Evolutionary conservation across 2,113 vertebrate species (phyloP).

Genomic region (Pongo abelii): DNA sequence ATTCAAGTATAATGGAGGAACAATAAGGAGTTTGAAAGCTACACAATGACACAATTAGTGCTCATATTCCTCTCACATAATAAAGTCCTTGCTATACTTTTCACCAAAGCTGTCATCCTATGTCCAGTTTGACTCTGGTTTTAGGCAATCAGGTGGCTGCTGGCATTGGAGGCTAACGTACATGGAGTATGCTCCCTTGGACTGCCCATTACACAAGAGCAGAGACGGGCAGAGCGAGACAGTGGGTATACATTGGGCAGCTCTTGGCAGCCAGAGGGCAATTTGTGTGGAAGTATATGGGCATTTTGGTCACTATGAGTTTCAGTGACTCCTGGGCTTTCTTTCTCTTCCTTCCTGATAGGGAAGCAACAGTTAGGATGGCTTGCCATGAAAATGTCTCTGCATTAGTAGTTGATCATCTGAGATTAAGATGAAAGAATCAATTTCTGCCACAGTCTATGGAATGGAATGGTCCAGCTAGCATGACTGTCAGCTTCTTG

Average conservation of each 20-base stretch:
- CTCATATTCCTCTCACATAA: background rate
- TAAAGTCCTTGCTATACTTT: background rate
- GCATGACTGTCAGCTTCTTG: background rate
- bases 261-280: background rate
- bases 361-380: background rate
- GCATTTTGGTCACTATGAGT: background rate
- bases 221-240: background rate
- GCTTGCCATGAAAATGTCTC: background rate
- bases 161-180: background rate
- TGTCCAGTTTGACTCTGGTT: background rate
- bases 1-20: background rate
- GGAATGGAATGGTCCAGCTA: background rate
- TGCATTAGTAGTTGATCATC: background rate
- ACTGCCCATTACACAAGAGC: background rate
- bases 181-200: background rate
- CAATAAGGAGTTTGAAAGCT: background rate
- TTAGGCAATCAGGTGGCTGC: background rate
- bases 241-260: background rate
- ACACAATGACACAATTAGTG: background rate
- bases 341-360: background rate
- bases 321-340: background rate
- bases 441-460: background rate
- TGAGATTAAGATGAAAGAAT: background rate
- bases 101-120: background rate
- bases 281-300: background rate